These are phyloP conservation scores for Pygocentrus nattereri DNA, from an alignment of 2,797 vertebrate species.

Conservation along the genomic window DNA sequence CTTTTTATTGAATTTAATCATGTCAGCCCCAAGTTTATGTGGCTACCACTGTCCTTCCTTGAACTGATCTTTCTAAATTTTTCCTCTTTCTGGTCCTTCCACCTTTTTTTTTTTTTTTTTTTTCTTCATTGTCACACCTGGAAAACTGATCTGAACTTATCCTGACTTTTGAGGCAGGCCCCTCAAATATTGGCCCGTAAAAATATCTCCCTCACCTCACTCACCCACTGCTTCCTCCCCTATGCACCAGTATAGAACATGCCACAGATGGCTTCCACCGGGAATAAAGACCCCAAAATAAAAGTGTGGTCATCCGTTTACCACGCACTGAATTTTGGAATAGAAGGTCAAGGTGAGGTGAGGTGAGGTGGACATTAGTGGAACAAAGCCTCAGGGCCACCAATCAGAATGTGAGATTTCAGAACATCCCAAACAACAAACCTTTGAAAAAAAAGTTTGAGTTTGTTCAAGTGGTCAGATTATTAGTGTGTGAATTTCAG, in stretches of 20 bases:
- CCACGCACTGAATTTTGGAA: constrained; percentile 58
- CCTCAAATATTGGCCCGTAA: constrained; percentile 55
- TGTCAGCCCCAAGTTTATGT: too few species aligned
- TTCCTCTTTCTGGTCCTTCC: neutral
- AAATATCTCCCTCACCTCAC: constrained; percentile 77
- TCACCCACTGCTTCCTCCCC: neutral
- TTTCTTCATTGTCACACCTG: neutral
- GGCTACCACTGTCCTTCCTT: neutral
- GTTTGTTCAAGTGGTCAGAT: neutral
- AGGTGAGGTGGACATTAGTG: constrained; percentile 50
- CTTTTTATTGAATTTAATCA: too few species aligned
- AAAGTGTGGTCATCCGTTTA: constrained; percentile 68
- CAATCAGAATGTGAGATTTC: constrained; percentile 2
- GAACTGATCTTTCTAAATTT: neutral
- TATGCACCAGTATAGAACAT: constrained; percentile 71
- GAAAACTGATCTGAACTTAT: constrained; percentile 6
- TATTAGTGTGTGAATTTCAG: neutral
- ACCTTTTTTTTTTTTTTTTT: neutral
- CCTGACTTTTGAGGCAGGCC: constrained; percentile 57
- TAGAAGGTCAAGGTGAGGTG: constrained; percentile 58
- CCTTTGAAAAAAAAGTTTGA: too few species aligned
- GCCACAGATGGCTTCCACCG: constrained; percentile 81
- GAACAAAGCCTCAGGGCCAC: neutral
- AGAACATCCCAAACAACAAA: neutral
- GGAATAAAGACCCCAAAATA: constrained; percentile 81